Percentiles rank a stretch among this genome's conserved stretches.
These are phyloP conservation scores for Cyphomyrmex costatus DNA, from an alignment of 1,140 invertebrate species.

Conservation along the genomic window DNA sequence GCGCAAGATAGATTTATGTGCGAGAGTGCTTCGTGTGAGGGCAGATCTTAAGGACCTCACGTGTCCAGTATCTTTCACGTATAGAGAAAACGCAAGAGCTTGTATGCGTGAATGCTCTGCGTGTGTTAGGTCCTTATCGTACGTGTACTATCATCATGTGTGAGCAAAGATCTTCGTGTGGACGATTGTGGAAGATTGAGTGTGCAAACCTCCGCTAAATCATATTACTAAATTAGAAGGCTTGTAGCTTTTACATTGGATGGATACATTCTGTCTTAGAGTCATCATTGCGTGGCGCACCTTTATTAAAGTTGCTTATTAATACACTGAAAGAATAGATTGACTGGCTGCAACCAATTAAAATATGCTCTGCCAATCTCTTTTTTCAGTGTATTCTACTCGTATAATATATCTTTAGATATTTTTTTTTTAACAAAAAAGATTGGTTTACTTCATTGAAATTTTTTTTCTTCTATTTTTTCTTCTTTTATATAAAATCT, in stretches of 20 bases:
- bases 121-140: neutral
- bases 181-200: slow-evolving; percentile 23
- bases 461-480: neutral
- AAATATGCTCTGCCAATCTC: too few relatives aligned
- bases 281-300: too few relatives aligned
- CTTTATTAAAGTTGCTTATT: neutral
- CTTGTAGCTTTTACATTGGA: neutral
- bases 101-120: neutral
- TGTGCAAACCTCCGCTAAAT: slow-evolving; percentile 38
- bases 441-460: neutral
- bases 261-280: neutral
- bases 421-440: neutral
- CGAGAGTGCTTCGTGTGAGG: neutral
- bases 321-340: too few relatives aligned
- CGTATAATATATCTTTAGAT: neutral
- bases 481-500: neutral
- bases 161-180: neutral
- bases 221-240: slow-evolving; percentile 23
- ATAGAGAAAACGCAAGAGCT: neutral
- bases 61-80: neutral
- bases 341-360: too few relatives aligned
- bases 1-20: slow-evolving; percentile 22
- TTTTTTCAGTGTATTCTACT: too few relatives aligned
- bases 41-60: slow-evolving; percentile 17
- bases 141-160: neutral